Evolutionary conservation across 1,140 invertebrate species (phyloP), one percentile per base, ranked within the genome.

Genomic region (Mamestra configurata): DNA sequence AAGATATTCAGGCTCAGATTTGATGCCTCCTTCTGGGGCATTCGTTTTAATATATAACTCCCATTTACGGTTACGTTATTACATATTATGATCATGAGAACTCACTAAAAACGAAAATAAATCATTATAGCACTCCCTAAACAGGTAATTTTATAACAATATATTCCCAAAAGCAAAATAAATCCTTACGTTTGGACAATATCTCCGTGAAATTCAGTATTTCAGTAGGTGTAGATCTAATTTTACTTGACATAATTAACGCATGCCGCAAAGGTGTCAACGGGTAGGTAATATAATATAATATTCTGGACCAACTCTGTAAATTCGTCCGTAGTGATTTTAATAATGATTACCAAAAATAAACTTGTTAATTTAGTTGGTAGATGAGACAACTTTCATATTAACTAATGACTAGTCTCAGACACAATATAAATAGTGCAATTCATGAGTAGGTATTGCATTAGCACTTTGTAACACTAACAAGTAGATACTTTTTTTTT

Each of bases 231-330:
- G 61, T 49, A 46, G 0, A 7, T 70, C 66, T 46, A 70, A 70
- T 49, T 70, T 49, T 70, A 27, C 66, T 70, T 70, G 66, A 70
- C 40, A 70, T 70, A 70, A 70, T 70, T 70, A 70, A 27, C 40
- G 13, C 66, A n/a, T 20, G 4, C 66, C 66, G 13, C 66, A 70
- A 70, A 70, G 40, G 35, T 66, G 37, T 66, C 31, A 35, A 66
- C 61, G 35, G 40, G 37, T 13, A 20, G 13, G 10, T 10, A 4
- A 4, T n/a, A 35, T n/a, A 22, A 40, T 66, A 40, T 66, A 22
- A 66, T 43, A 43, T 66, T 66, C n/a, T 20, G 10, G 27, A 11
- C 51, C 22, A 22, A 55, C 22, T 55, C 6, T 22, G 18, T 22
- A 55, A 22, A 55, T 55, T 22, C 53, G 22, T 24, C 10, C 20